A percentile compares a stretch with the other conserved stretches of the same genome.
Conservation (phyloP, 1,140 invertebrate species). For the Drosophila malerkotliana region DNA sequence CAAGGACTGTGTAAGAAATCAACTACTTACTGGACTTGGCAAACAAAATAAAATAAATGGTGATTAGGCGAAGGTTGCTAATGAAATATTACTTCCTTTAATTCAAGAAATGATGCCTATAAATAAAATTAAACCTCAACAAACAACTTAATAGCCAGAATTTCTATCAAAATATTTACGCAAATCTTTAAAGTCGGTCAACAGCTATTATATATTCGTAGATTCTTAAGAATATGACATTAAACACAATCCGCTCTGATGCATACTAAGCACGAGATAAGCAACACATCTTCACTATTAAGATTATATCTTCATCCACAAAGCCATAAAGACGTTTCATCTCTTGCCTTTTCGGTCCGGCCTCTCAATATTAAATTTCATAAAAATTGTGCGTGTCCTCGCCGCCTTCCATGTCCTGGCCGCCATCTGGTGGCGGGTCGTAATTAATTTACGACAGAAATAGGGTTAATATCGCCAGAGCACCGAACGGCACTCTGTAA, state of each 20-base stretch:
- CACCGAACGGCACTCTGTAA: constrained; percentile 2
- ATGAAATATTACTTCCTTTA: constrained; percentile 8
- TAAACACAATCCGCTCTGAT: constrained; percentile 8
- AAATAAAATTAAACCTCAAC: not conserved
- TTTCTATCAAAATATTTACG: no score
- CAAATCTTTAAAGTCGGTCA: not conserved
- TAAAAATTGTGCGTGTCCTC: constrained; percentile 45
- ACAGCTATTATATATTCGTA: not conserved
- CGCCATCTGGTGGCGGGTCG: constrained; percentile 36
- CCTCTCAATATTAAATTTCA: constrained; percentile 61
- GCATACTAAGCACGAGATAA: constrained; percentile 28
- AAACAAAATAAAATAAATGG: constrained; percentile 37
- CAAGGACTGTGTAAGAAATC: constrained; percentile 10
- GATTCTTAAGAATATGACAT: not conserved
- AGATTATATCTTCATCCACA: constrained; percentile 41
- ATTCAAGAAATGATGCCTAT: not conserved
- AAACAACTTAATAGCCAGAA: no score
- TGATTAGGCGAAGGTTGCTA: not conserved
- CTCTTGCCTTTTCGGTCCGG: constrained; percentile 25
- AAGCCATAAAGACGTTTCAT: constrained; percentile 23
- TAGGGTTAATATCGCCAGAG: constrained; percentile 68
- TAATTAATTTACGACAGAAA: constrained; percentile 82
- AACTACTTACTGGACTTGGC: constrained; percentile 29
- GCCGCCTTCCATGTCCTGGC: constrained; percentile 2
- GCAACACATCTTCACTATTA: constrained; percentile 23